Evolutionary conservation across 2,888 invertebrate genomes (phyloP).

Genomic region (Steromphala cineraria): DNA sequence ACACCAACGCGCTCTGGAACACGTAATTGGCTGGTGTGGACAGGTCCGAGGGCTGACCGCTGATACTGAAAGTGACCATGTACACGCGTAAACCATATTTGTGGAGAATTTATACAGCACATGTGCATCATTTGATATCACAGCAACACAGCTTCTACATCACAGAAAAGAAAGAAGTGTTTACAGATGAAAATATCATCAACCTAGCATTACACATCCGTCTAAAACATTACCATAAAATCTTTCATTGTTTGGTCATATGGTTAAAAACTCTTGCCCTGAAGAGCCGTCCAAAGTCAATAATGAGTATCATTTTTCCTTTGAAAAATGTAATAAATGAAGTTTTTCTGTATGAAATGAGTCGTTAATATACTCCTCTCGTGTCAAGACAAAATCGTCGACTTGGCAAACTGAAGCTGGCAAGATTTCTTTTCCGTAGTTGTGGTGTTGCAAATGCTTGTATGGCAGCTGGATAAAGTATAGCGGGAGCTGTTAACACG

Average conservation of each 20-base stretch:
- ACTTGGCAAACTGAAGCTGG: background rate
- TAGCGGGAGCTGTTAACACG: background rate
- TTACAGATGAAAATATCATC: background rate
- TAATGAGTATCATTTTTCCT: too few species aligned
- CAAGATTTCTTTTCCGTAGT: background rate
- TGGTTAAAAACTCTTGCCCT: background rate
- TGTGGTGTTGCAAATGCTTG: background rate
- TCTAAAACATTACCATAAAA: background rate
- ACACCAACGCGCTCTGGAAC: too few species aligned
- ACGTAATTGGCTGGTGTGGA: too few species aligned
- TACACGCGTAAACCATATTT: too few species aligned
- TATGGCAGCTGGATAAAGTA: too few species aligned
- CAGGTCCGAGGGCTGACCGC: too few species aligned
- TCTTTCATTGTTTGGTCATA: constrained; percentile 3
- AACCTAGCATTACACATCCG: background rate
- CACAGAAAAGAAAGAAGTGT: too few species aligned
- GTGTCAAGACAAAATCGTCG: background rate
- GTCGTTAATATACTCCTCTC: background rate
- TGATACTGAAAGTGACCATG: too few species aligned
- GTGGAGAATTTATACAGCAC: too few species aligned
- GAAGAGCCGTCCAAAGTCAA: too few species aligned
- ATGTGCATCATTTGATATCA: too few species aligned
- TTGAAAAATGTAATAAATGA: background rate
- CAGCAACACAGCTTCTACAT: too few species aligned
- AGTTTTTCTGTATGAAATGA: background rate